These are phyloP conservation scores for Napeogenes sylphis DNA, from an alignment of 2,888 invertebrate species.

Conservation along the genomic window DNA sequence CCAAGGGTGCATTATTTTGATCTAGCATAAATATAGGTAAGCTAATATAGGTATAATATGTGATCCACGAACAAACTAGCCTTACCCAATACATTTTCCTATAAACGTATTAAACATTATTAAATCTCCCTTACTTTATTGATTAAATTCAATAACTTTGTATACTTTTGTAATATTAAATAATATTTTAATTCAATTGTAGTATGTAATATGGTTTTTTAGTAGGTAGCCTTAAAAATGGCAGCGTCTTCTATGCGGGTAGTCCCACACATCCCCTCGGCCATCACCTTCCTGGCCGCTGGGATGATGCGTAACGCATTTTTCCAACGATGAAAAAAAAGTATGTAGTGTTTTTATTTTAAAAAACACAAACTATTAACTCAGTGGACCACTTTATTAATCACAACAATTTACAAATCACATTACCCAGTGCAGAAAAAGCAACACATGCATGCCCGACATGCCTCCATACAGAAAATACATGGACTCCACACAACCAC, in stretches of 20 bases:
- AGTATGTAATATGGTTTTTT: no score
- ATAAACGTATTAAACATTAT: no score
- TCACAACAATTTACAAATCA: conserved; percentile 10
- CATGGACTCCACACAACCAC: conserved; percentile 56
- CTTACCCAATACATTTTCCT: neutral
- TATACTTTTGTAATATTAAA: neutral
- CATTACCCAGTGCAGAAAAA: conserved; percentile 42
- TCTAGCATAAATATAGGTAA: neutral
- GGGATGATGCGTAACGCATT: no score
- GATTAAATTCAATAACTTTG: neutral
- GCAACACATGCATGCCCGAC: conserved; percentile 44
- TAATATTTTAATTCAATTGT: conserved; percentile 8
- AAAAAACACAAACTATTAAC: neutral
- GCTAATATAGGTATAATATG: no score
- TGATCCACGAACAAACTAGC: conserved; percentile 2
- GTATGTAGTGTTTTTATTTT: no score
- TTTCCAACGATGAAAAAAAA: no score
- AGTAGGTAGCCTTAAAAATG: no score
- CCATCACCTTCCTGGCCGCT: no score
- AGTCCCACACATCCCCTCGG: no score
- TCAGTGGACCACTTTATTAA: conserved; percentile 20
- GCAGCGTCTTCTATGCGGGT: no score
- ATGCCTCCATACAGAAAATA: conserved; percentile 45
- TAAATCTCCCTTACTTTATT: no score
- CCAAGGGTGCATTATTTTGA: conserved; percentile 33